These are phyloP conservation scores for Dynastes grantii DNA, from an alignment of 2,888 invertebrate species.

Conservation along the genomic window DNA sequence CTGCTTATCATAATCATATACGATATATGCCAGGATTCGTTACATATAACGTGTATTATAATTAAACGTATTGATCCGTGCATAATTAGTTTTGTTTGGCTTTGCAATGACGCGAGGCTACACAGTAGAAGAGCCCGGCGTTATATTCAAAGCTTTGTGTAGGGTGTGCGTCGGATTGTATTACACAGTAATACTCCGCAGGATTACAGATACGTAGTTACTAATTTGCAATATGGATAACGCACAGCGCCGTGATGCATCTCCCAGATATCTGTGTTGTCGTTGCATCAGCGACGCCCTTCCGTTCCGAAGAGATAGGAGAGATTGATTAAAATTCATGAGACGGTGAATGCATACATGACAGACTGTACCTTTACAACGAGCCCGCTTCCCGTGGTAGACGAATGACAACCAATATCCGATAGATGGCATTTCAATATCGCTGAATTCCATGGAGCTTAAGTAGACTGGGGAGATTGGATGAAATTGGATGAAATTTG, in stretches of 20 bases:
- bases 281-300: not conserved
- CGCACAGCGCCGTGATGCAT: not conserved
- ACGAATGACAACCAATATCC: not conserved
- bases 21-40: too few species aligned
- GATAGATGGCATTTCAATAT: not conserved
- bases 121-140: not conserved
- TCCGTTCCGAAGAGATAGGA: not conserved
- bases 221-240: not conserved
- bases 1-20: too few species aligned
- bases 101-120: not conserved
- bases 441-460: too few species aligned
- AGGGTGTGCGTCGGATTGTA: not conserved
- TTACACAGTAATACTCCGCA: not conserved
- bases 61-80: conserved; percentile 19
- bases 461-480: too few species aligned
- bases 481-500: too few species aligned
- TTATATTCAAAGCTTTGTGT: not conserved
- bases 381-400: not conserved
- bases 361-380: not conserved
- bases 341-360: not conserved
- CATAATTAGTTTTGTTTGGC: conserved; percentile 31
- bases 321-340: conserved; percentile 11
- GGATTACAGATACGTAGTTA: not conserved
- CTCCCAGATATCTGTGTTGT: not conserved
- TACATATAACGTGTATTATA: not conserved